A percentile compares a stretch with the other conserved stretches of the same genome.
phyloP scores from a whole-genome alignment of 1,140 invertebrate species.

The Geopemphigus sp. region DNA sequence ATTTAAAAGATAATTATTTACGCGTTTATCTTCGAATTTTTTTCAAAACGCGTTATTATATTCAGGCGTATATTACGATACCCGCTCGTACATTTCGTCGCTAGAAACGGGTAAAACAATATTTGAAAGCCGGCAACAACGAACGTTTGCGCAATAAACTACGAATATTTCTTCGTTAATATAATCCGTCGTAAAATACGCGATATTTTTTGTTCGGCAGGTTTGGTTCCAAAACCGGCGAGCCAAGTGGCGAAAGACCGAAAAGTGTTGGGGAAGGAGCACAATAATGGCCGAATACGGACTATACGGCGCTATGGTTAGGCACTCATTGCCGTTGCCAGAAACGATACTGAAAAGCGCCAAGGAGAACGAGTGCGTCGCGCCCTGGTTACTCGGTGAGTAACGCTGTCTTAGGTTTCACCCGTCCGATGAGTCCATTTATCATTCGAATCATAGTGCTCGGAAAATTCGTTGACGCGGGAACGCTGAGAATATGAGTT shows the following conservation, averaged over 20 bases:
- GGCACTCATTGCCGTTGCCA: constrained; percentile 93
- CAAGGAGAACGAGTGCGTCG: constrained; percentile 90
- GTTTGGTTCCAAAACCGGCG: constrained; percentile 99
- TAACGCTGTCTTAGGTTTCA: too few species aligned
- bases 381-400: constrained; percentile 96
- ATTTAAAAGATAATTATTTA: too few species aligned
- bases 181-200: too few species aligned
- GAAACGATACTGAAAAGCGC: constrained; percentile 96
- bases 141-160: too few species aligned
- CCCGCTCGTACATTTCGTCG: too few species aligned
- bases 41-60: too few species aligned
- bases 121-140: too few species aligned
- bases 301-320: constrained; percentile 97
- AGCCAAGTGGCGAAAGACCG: constrained; percentile 98
- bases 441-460: not conserved
- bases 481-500: not conserved
- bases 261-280: constrained; percentile 98
- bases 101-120: too few species aligned
- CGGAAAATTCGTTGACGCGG: constrained; percentile 7
- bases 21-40: too few species aligned
- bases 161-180: too few species aligned
- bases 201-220: constrained; percentile 60
- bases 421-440: too few species aligned
- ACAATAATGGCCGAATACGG: constrained; percentile 99
- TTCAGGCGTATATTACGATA: too few species aligned